Evolutionary conservation across 2,888 invertebrate species (phyloP), one percentile per base, ranked within the genome.

Genomic region (Pristionchus exspectatus): DNA sequence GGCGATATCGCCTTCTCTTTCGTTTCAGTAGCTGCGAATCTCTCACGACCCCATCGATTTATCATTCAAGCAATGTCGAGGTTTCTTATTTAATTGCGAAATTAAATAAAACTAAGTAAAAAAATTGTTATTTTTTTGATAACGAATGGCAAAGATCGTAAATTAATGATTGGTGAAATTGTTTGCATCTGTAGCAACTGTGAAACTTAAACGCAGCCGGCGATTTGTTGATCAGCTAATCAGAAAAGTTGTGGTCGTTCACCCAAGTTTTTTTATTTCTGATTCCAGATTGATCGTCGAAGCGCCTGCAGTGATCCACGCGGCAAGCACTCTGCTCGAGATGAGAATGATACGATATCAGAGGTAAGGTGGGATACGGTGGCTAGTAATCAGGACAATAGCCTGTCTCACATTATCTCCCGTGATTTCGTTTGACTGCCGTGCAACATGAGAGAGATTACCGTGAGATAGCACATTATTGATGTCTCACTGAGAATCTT

Each of bases 51-150:
- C 18, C 87, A 87, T 50, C 69, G 66, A 50, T 87, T 87, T 50
- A 69, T 87, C 50, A 38, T 87, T n/a, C 87, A 87, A 18, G n/a
- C 69, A 14, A 21, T 87, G 50, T 87, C 87, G 7, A 56, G 84
- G 59, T 83, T 24, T 24, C 16, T 66, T n/a, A 10, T 66, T 66
- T 66, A n/a, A 18, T 21, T 18, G n/a, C n/a, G n/a, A 38, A 38
- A 38, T 38, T 38, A 5, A 38, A 38, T 38, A 38, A 38, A 38
- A 59, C 59, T 7, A 2, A 4, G 59, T 14, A 59, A 21, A 59
- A 5, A 66, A 66, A 66, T 66, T 66, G n/a, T 66, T 66, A n/a
- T 66, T 38, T 38, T 38, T 38, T n/a, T n/a, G n/a, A n/a, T n/a
- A 59, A 18, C 59, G 7, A 21, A 2, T 7, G 7, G 7, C 21